Base-by-base conservation (phyloP, 2,888 invertebrate species). In the Calephelis perditalis region DNA sequence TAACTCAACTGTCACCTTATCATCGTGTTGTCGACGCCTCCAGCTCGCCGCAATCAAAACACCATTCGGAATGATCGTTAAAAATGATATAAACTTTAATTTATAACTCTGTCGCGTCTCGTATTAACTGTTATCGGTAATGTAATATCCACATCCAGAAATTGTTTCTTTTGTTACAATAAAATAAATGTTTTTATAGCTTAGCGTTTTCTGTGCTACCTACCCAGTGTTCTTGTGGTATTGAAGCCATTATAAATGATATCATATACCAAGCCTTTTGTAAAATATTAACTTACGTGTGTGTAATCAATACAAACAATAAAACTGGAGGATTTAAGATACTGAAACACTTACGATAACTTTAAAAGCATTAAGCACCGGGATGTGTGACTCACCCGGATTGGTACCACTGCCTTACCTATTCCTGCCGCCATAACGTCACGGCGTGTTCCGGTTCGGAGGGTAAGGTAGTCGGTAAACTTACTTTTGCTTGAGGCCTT, bases 1-100 rank as follows among this genome's bases (percentile, higher is more conserved):
- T 84, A 75, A 75, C 75, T 81, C 83, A 83, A 86, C 77, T 83
- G 86, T 86, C 84, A 75, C 78, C 81, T 90, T 89, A 89, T 89
- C 89, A 78, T 77, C 85, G 84, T 87, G 90, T 86, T 90, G 90
- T 90, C 89, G 89, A 89, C 90, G 90, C 90, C 90, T 90, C 85
- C 86, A 85, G 84, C 82, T 85, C 73, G 75, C 83, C 79, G 87
- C 86, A 88, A 90, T 90, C 89, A 90, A 89, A 90, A 88, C 87
- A 87, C 86, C 86, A 88, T 89, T 87, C 83, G 82, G 78, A 71
- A 74, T 71, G 79, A 79, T 81, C 87, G 85, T 89, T 89, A 90
- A 90, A 89, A 88, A 85, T 87, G 85, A 86, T 86, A 90, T 90
- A 89, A 89, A 89, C 75, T 88, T 87, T 83, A 88, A 89, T 90